phyloP scores from a whole-genome alignment of 2,113 vertebrate genomes.

The Etia nguti region DNA sequence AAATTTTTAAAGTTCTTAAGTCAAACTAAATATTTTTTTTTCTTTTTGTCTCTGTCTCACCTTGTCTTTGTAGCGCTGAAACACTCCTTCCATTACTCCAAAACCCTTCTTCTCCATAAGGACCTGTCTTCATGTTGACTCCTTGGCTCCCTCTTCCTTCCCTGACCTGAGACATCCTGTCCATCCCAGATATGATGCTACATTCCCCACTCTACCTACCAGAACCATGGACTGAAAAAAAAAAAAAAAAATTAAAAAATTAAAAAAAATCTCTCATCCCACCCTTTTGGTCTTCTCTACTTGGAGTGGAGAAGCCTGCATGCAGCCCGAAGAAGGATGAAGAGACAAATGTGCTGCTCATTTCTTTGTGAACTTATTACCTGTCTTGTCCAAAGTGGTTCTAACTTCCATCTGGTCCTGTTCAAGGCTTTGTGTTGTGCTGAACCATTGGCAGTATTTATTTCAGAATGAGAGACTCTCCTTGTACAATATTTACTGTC shows the following conservation, averaged over 20 bases:
- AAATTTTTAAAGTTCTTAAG: neutral
- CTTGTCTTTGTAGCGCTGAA: conserved; percentile 72
- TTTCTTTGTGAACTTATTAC: conserved; percentile 45
- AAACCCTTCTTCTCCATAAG: conserved; percentile 59
- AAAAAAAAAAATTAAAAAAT: neutral
- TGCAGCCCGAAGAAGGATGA: conserved; percentile 60
- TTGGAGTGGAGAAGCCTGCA: conserved; percentile 56
- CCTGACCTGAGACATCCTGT: conserved; percentile 64
- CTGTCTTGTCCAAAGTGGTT: conserved; percentile 36
- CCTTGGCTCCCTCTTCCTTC: conserved; percentile 51
- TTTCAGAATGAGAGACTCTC: neutral
- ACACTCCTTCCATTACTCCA: conserved; percentile 58
- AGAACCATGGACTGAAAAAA: conserved; percentile 20
- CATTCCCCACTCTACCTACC: conserved; percentile 36
- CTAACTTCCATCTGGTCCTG: conserved; percentile 16
- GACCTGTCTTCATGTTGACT: conserved; percentile 60
- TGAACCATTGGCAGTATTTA: conserved; percentile 54
- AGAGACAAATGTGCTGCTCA: conserved; percentile 48
- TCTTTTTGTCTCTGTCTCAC: conserved; percentile 55
- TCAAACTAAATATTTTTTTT: conserved; percentile 52
- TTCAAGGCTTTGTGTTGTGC: conserved; percentile 37
- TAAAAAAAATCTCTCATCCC: conserved; percentile 9
- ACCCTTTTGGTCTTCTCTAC: conserved; percentile 20
- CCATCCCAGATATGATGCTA: conserved; percentile 59
- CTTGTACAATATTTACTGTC: conserved; percentile 30